Conservation (phyloP, 1,140 invertebrate genomes). For the Papilio xuthus region DNA sequence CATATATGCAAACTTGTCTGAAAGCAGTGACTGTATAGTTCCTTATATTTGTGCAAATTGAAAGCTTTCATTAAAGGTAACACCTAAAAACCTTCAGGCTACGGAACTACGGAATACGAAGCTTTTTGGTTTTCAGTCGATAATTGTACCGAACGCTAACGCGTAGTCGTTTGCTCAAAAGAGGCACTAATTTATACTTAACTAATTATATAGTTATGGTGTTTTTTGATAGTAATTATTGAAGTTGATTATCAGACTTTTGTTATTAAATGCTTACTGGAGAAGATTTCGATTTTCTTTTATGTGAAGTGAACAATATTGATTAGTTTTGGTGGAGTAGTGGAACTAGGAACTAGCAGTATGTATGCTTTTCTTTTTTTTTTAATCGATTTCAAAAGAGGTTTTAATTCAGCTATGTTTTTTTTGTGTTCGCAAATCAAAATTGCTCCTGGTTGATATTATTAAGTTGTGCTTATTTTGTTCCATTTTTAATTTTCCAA, state of each 20-base stretch:
- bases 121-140: constrained; percentile 40
- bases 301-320: constrained; percentile 8
- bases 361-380: not conserved
- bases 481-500: too few relatives aligned
- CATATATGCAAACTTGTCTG: not conserved
- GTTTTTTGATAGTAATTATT: not conserved
- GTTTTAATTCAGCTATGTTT: too few relatives aligned
- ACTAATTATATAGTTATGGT: not conserved
- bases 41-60: constrained; percentile 2
- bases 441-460: too few relatives aligned
- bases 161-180: not conserved
- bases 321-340: not conserved
- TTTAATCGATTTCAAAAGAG: not conserved
- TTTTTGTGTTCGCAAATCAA: too few relatives aligned
- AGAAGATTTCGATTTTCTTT: not conserved
- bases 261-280: not conserved
- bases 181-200: constrained; percentile 19
- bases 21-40: not conserved
- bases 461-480: too few relatives aligned
- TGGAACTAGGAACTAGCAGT: not conserved
- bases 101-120: not conserved
- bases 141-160: constrained; percentile 16
- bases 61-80: constrained; percentile 33
- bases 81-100: constrained; percentile 33
- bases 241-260: not conserved